A percentile compares a stretch with the other conserved stretches of the same genome.
phyloP scores from a whole-genome alignment of 2,113 vertebrate genomes.

The cat (Felis catus) region F.catus_Fca126_mat1.0 CM031413.1:142234001-142234500 shows the following conservation, averaged over 20 bases:
- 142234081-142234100: constrained; percentile 6
- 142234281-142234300: not conserved
- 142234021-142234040: constrained; percentile 65
- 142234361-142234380: not conserved
- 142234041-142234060: constrained; percentile 47
- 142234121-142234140: constrained; percentile 53
- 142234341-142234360: not conserved
- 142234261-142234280: constrained; percentile 19
- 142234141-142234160: constrained; percentile 52
- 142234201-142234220: not conserved
- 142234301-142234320: not conserved
- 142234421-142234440: not conserved
- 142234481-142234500: not conserved
- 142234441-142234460: not conserved
- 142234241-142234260: not conserved
- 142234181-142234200: constrained; percentile 16
- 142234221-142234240: constrained; percentile 1
- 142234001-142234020: constrained; percentile 57
- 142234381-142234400: not conserved
- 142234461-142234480: not conserved
- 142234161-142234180: not conserved
- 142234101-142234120: constrained; percentile 34
- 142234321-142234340: not conserved
- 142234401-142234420: not conserved
- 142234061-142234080: constrained; percentile 65